These are phyloP conservation scores for Idris sp. DNA, from an alignment of 1,140 invertebrate genomes.

Conservation along the genomic window DNA sequence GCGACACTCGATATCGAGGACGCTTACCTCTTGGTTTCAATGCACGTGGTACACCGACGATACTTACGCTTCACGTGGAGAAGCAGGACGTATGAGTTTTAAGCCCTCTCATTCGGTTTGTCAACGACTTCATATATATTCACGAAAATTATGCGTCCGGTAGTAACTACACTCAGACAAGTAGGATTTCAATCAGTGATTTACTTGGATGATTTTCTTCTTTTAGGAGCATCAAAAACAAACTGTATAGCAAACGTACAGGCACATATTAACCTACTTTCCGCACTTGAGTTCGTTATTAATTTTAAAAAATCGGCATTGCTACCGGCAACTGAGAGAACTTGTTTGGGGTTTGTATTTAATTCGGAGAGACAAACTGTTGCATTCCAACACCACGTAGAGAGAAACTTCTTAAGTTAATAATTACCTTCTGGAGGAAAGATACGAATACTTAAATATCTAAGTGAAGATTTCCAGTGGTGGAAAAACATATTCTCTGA, in stretches of 20 bases:
- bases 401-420: too few species aligned
- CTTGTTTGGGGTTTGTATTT: constrained; percentile 18
- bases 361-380: too few species aligned
- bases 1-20: constrained; percentile 49
- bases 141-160: constrained; percentile 55
- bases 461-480: constrained; percentile 10
- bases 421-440: too few species aligned
- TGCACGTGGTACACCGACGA: constrained; percentile 38
- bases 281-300: constrained; percentile 6
- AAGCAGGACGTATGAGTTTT: constrained; percentile 43
- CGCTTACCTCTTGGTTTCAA: constrained; percentile 52
- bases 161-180: too few species aligned
- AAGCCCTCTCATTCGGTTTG: constrained; percentile 39
- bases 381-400: too few species aligned
- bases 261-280: not conserved
- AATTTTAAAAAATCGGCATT: constrained; percentile 12
- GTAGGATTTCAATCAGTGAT: too few species aligned
- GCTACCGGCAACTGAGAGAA: not conserved
- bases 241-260: constrained; percentile 9
- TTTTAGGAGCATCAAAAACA: not conserved
- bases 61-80: constrained; percentile 47
- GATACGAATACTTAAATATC: too few species aligned
- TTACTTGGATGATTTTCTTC: too few species aligned
- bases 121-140: constrained; percentile 58
- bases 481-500: constrained; percentile 5